Base-by-base conservation (phyloP, 2,113 vertebrate species). In the Chaetura pelagica region DNA sequence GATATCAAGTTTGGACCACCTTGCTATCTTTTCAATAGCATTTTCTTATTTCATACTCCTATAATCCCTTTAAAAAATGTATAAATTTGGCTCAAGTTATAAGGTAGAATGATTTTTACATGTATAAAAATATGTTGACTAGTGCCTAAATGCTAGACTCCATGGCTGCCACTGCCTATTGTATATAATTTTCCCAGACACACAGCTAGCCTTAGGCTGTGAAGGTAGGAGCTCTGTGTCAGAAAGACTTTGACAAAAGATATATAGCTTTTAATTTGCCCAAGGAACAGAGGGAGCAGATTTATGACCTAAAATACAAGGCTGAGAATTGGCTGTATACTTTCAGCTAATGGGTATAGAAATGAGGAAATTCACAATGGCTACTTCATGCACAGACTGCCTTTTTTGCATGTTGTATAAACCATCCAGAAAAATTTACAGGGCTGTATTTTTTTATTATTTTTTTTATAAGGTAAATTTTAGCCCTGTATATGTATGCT, bases 251-350 rank as follows among this genome's bases (percentile, higher is more conserved):
- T 96, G 92, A 95, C 84, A 96, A 92, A 95, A 97, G 97, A 97
- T 96, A 97, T 93, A 96, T 97, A 96, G 94, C 95, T 97, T 98
- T 97, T 98, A 96, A 98, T 97, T 98, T 97, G 97, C 96, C 94
- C 91, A 92, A 90, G 74, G 94, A 90, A 94, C 94, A 96, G 80
- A 94, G 29, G 83, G 74, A 95, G 83, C 90, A 96, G 94, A 97
- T 96, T 96, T 97, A 97, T 94, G 83, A 94, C 78, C 95, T 94
- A 67, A 96, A 96, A 96, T 91, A 93, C 76, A 96, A 79, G 86
- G 54, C 59, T 95, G 90, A 94, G 96, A 97, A 97, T 97, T 92
- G 90, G 90, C 90, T 94, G 86, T 94, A 90, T 97, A 77, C 94
- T 94, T 91, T 94, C 91, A 90, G 78, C 93, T 93, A 96, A 96